Base-by-base conservation (phyloP, 2,113 vertebrate species). In the Malaclemys terrapin region DNA sequence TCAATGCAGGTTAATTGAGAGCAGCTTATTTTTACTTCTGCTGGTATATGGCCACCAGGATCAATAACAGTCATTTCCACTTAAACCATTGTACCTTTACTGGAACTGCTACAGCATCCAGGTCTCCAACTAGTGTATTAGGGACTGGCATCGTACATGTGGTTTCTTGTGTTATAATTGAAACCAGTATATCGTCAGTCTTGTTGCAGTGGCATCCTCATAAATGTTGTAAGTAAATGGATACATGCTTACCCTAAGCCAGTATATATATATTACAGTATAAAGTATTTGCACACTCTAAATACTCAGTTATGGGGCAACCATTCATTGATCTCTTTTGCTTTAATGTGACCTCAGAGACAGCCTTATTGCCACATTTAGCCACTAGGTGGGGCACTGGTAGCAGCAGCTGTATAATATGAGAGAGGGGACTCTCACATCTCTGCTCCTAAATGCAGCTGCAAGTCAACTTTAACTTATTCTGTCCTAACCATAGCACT, bases 11-110 rank as follows among this genome's bases (percentile, higher is more conserved):
- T 98, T 98, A 97, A 98, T 97, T 94, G 97, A 97, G 97, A 97
- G 95, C 94, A 85, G 93, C 93, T 98, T 97, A 97, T 98, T 98
- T 98, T 98, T 97, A 97, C 97, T 97, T 96, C 90, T 97, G 92
- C 94, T 97, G 96, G 80, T 47, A 81, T 88, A 81, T 93, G 95
- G 94, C 93, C 97, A 96, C 97, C 96, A 96, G 62, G 96, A 98
- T 98, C 97, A 84, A 98, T 98, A 97, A 57, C 96, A 97, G 97
- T 97, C 96, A 96, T 96, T 98, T 98, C 96, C 95, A 98, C 97
- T 97, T 97, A 97, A 97, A 98, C 95, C 78, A 42, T 85, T 90
- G 91, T 89, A 82, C 95, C 96, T 98, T 98, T 98, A 97, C 97
- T 97, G 97, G 97, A 98, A 98, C 91, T 82, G 92, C 84, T 91